Percentiles rank a stretch among this genome's conserved stretches.
Conservation (phyloP, 2,113 vertebrate genomes). For the Budorcas taxicolor region DNA sequence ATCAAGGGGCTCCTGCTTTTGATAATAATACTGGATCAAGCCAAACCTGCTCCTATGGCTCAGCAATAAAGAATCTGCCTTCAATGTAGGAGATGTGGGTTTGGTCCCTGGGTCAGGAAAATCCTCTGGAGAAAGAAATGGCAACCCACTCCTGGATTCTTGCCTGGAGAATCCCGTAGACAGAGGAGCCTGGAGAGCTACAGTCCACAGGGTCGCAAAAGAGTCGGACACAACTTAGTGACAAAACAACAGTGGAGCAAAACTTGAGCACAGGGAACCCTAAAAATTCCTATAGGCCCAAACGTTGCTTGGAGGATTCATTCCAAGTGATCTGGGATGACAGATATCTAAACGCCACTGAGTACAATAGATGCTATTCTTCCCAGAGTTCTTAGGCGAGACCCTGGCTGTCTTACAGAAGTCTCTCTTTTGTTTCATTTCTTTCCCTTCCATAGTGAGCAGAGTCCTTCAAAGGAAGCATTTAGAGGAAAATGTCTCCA, state of each 20-base stretch:
- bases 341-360: fast-evolving
- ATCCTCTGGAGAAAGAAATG: neutral
- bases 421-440: neutral
- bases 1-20: neutral
- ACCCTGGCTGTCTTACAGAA: neutral
- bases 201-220: neutral
- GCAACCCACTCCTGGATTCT: neutral
- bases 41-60: neutral
- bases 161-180: neutral
- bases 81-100: fast-evolving
- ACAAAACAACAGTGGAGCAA: neutral
- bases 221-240: neutral
- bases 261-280: neutral
- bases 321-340: neutral
- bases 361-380: conserved; percentile 48
- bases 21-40: neutral
- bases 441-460: conserved; percentile 5
- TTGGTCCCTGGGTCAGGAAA: neutral
- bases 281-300: neutral
- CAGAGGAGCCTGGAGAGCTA: neutral
- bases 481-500: conserved; percentile 36
- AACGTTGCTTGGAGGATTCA: neutral
- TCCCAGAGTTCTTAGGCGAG: neutral
- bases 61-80: neutral
- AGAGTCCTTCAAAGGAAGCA: conserved; percentile 67